Percentiles rank a stretch among this genome's conserved stretches.
These are phyloP conservation scores for Lycia hirtaria DNA, from an alignment of 2,888 invertebrate species.

Conservation along the genomic window DNA sequence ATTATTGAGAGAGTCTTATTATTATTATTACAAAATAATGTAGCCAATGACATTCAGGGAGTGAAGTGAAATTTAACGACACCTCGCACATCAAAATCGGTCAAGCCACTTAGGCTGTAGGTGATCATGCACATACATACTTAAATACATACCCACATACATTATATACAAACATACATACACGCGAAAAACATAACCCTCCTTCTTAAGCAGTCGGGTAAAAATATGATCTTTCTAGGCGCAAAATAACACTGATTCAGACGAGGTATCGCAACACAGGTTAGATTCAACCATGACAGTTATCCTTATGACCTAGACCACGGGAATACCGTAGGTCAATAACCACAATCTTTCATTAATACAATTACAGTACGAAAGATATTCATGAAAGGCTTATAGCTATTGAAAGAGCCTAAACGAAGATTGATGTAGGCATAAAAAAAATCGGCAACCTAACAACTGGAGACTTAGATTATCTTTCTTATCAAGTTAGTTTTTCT, in stretches of 20 bases:
- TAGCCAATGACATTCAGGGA: too few relatives aligned
- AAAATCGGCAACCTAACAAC: not conserved
- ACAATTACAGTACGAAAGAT: conserved; percentile 14
- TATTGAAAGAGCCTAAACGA: conserved; percentile 15
- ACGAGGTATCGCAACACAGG: not conserved
- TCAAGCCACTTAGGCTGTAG: too few relatives aligned
- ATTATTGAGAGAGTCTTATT: too few relatives aligned
- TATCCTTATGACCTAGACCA: conserved; percentile 20
- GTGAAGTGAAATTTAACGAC: too few relatives aligned
- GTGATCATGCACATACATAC: too few relatives aligned
- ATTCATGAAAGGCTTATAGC: conserved; percentile 6
- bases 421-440: conserved; percentile 14
- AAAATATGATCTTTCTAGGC: too few relatives aligned
- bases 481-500: not conserved
- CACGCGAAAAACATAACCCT: too few relatives aligned
- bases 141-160: too few relatives aligned
- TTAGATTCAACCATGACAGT: conserved; percentile 12
- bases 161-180: too few relatives aligned
- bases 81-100: too few relatives aligned
- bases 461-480: conserved; percentile 1
- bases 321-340: conserved; percentile 19
- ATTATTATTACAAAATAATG: too few relatives aligned
- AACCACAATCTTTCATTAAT: conserved; percentile 17
- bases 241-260: not conserved
- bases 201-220: not conserved